phyloP scores from a whole-genome alignment of 2,888 invertebrate genomes.

The Archaeoteleia sp. region DNA sequence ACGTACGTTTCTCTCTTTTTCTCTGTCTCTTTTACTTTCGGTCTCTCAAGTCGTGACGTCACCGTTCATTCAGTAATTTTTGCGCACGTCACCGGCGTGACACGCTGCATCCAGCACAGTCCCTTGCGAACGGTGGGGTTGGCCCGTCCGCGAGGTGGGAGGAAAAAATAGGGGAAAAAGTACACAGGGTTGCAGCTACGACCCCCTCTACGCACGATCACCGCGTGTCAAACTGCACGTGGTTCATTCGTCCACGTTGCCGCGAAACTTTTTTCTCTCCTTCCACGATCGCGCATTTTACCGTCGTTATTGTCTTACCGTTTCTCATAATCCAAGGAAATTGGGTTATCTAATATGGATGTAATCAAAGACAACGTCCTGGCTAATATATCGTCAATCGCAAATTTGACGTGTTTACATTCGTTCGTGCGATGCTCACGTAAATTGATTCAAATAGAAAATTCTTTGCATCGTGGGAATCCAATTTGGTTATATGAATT shows the following conservation, averaged over 20 bases:
- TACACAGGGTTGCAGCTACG: slow-evolving; percentile 59
- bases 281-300: neutral
- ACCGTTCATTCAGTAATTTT: slow-evolving; percentile 75
- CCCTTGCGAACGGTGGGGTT: slow-evolving; percentile 59
- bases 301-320: too few species aligned
- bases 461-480: too few species aligned
- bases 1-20: slow-evolving; percentile 25
- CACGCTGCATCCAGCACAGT: slow-evolving; percentile 59
- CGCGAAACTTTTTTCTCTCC: slow-evolving; percentile 51
- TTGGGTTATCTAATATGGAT: too few species aligned
- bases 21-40: slow-evolving; percentile 35
- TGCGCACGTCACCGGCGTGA: slow-evolving; percentile 70
- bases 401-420: too few species aligned
- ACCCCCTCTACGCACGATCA: slow-evolving; percentile 70
- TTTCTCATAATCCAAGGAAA: slow-evolving; percentile 17
- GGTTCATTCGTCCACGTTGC: slow-evolving; percentile 74
- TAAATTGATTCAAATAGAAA: too few species aligned
- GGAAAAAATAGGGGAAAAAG: slow-evolving; percentile 71
- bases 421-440: too few species aligned
- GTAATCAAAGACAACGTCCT: too few species aligned
- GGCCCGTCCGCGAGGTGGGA: slow-evolving; percentile 64
- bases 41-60: slow-evolving; percentile 67
- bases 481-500: too few species aligned
- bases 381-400: too few species aligned
- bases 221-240: slow-evolving; percentile 74